Evolutionary conservation across 2,113 vertebrate genomes (phyloP).

Genomic region (Grallaria varia): DNA sequence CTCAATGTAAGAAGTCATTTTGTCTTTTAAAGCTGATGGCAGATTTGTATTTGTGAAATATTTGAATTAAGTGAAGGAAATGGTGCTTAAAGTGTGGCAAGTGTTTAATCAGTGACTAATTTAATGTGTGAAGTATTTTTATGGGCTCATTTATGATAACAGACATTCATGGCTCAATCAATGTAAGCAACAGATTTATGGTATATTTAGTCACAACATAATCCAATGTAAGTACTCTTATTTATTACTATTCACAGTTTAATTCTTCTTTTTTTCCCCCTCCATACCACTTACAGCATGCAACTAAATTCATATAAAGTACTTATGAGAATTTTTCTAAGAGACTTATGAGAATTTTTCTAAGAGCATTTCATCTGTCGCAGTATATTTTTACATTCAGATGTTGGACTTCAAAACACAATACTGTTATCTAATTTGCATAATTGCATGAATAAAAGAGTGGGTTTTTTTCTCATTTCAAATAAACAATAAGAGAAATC

Average conservation of each 20-base stretch:
- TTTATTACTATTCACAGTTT: slow-evolving; percentile 38
- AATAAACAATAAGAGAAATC: background rate
- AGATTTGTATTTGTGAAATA: slow-evolving; percentile 43
- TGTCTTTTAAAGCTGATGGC: slow-evolving; percentile 11
- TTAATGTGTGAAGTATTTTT: slow-evolving; percentile 35
- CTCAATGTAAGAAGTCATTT: background rate
- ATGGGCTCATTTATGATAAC: slow-evolving; percentile 37
- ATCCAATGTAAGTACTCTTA: slow-evolving; percentile 10
- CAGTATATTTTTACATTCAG: background rate
- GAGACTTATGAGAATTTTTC: background rate
- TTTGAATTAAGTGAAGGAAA: slow-evolving; percentile 46
- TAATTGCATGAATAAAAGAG: background rate
- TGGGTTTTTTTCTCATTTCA: background rate
- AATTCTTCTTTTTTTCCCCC: background rate
- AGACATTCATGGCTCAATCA: slow-evolving; percentile 24
- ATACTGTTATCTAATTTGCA: background rate
- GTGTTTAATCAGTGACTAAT: slow-evolving; percentile 52
- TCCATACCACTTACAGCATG: background rate
- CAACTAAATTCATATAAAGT: background rate
- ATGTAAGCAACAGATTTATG: slow-evolving; percentile 9
- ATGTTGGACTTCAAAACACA: background rate
- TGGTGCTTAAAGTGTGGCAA: slow-evolving; percentile 20
- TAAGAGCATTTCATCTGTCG: background rate
- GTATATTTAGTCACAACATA: slow-evolving; percentile 12
- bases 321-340: background rate